Percentiles rank a stretch among this genome's conserved stretches.
phyloP scores from a whole-genome alignment of 2,113 vertebrate genomes.

The Fulica atra region DNA sequence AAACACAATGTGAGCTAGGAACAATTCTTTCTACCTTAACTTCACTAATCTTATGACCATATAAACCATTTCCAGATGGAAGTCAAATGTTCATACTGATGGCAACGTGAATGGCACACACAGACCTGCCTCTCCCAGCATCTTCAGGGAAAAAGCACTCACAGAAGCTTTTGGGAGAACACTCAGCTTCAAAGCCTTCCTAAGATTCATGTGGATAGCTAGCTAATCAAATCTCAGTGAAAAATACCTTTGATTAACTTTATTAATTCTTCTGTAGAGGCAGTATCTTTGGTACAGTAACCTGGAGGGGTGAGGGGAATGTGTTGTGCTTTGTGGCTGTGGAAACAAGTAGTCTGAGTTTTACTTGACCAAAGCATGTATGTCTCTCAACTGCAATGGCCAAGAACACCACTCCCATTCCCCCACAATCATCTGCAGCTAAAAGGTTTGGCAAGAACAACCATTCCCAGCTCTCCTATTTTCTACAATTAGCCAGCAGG shows the following conservation, averaged over 20 bases:
- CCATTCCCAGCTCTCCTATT: not conserved
- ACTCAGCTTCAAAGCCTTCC: not conserved
- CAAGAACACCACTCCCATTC: not conserved
- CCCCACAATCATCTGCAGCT: not conserved
- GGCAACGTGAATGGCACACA: not conserved
- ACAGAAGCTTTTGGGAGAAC: not conserved
- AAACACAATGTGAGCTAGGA: not conserved
- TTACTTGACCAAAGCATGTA: not conserved
- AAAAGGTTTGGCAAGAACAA: not conserved
- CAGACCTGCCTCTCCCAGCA: not conserved
- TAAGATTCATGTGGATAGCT: not conserved
- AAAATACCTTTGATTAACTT: not conserved
- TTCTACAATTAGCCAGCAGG: not conserved
- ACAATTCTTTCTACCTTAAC: not conserved
- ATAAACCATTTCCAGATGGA: not conserved
- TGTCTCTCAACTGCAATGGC: rapidly evolving
- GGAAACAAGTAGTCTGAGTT: not conserved
- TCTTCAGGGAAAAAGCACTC: not conserved
- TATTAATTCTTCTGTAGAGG: not conserved
- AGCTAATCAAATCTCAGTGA: not conserved
- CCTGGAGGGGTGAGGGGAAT: not conserved
- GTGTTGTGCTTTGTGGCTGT: not conserved
- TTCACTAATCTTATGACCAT: not conserved
- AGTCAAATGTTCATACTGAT: not conserved
- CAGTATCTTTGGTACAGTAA: not conserved